phyloP scores from a whole-genome alignment of 53 echinoderm and acorn worm species.

The Hippasteria phrygiana region DNA sequence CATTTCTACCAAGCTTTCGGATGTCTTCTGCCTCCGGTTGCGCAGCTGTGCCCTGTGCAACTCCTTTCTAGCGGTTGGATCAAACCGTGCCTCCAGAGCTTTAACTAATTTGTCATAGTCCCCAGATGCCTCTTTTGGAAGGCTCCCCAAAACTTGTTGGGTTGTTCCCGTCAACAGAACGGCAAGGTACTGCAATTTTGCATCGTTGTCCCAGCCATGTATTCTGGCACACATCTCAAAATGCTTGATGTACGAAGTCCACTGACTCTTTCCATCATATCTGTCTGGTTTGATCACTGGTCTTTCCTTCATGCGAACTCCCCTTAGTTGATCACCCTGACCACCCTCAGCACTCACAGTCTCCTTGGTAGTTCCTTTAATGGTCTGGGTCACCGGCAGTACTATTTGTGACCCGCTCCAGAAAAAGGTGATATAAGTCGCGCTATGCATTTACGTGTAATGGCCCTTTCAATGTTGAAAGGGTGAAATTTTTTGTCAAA shows the following conservation, averaged over 20 bases:
- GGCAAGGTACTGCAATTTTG: conserved; percentile 60
- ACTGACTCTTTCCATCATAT: conserved; percentile 51
- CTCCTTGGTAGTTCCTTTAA: not conserved
- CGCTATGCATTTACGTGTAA: no score
- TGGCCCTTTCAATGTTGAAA: no score
- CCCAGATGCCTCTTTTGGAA: not conserved
- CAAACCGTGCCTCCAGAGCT: conserved; percentile 47
- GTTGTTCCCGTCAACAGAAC: conserved; percentile 40
- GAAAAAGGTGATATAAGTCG: no score
- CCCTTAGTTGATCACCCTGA: not conserved
- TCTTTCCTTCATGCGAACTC: not conserved
- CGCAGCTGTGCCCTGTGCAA: conserved; percentile 31
- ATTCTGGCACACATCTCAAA: conserved; percentile 59
- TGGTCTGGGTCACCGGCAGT: no score
- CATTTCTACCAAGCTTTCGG: conserved; percentile 57
- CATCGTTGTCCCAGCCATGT: conserved; percentile 44
- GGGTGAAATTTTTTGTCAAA: no score
- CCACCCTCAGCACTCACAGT: not conserved
- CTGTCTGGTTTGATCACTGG: conserved; percentile 43
- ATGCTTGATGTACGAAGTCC: conserved; percentile 59
- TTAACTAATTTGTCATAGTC: conserved; percentile 34
- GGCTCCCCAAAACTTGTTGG: conserved; percentile 21
- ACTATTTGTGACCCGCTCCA: no score
- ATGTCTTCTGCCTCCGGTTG: conserved; percentile 19
- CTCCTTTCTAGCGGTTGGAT: conserved; percentile 44